A percentile compares a stretch with the other conserved stretches of the same genome.
Evolutionary conservation across 2,888 invertebrate species (phyloP).

Genomic region (Macaria liturata): DNA sequence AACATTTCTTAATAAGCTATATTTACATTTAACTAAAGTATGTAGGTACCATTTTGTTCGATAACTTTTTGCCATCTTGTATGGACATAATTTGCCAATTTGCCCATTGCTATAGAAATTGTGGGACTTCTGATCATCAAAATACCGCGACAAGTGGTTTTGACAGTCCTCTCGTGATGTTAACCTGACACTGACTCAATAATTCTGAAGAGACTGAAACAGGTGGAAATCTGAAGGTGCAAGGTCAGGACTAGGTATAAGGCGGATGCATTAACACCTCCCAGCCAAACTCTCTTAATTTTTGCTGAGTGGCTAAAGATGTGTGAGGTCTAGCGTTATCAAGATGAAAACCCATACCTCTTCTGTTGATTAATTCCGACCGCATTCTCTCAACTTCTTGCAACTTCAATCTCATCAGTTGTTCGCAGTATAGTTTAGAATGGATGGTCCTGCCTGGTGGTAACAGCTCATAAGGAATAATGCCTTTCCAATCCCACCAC

Average conservation of each 20-base stretch:
- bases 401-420: constrained; percentile 44
- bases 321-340: constrained; percentile 25
- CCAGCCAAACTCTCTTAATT: constrained; percentile 17
- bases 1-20: too few relatives aligned
- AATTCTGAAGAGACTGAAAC: constrained; percentile 5
- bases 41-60: too few relatives aligned
- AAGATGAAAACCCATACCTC: constrained; percentile 21
- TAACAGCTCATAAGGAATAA: constrained; percentile 34
- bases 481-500: constrained; percentile 31
- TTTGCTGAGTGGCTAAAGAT: constrained; percentile 23
- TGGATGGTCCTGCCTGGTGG: constrained; percentile 27
- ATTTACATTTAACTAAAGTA: too few relatives aligned
- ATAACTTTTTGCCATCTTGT: too few relatives aligned
- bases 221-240: constrained; percentile 10
- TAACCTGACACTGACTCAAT: too few relatives aligned
- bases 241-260: constrained; percentile 10
- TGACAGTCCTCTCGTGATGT: too few relatives aligned
- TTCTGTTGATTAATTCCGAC: constrained; percentile 8
- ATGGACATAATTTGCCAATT: too few relatives aligned
- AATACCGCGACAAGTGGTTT: too few relatives aligned
- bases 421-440: constrained; percentile 31
- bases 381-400: constrained; percentile 16
- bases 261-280: constrained; percentile 19
- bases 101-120: too few relatives aligned
- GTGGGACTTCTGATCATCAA: too few relatives aligned